A percentile compares a stretch with the other conserved stretches of the same genome.
Conservation (phyloP, 2,797 vertebrate genomes). For the Myotis myotis region DNA sequence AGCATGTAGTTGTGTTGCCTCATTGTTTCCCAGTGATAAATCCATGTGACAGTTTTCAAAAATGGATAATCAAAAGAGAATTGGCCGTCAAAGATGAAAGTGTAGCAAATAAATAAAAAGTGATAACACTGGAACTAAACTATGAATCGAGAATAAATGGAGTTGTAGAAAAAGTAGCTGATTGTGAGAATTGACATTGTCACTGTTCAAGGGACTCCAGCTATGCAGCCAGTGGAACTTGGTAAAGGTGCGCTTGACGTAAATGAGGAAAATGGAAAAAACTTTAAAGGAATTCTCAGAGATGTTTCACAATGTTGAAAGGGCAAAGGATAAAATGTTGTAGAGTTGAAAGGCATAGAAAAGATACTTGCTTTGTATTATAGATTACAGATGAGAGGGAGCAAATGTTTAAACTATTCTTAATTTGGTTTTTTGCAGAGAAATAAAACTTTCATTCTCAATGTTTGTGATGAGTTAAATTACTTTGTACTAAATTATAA, state of each 20-base stretch:
- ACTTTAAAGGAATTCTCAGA: background rate
- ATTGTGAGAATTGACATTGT: background rate
- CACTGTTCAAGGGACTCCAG: background rate
- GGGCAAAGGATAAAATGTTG: background rate
- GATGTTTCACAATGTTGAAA: background rate
- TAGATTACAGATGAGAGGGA: background rate
- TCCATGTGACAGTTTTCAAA: background rate
- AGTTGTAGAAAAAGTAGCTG: background rate
- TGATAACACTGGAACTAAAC: background rate
- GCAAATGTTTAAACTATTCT: background rate
- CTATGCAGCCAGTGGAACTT: background rate
- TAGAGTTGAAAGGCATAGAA: background rate
- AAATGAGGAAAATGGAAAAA: background rate
- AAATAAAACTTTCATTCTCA: background rate
- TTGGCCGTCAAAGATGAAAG: background rate
- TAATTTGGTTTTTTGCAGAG: background rate
- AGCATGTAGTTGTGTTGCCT: background rate
- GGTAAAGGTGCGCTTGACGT: background rate
- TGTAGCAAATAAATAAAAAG: constrained; percentile 21
- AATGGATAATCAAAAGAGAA: constrained; percentile 18
- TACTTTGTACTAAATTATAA: background rate
- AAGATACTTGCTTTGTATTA: background rate
- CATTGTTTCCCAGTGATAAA: background rate
- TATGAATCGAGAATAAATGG: background rate
- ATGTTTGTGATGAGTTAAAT: background rate